Conservation (phyloP, 2,113 vertebrate species). For the Piprites chloris region DNA sequence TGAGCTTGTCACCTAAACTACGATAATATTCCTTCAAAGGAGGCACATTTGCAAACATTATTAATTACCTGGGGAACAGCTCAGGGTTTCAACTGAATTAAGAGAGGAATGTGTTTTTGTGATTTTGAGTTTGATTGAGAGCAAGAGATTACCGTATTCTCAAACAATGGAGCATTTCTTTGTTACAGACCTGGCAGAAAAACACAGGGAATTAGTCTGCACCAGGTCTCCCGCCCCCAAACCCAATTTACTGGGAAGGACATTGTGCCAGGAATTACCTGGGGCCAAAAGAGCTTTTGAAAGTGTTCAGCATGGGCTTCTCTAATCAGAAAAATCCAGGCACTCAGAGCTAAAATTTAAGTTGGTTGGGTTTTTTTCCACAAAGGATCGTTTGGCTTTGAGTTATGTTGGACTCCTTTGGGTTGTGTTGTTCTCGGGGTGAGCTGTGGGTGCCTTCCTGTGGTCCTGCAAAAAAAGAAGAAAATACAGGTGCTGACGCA, state of each 20-base stretch:
- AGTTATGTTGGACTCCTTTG: neutral
- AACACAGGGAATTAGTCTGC: neutral
- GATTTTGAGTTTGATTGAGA: neutral
- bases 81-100: neutral
- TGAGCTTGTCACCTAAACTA: conserved; percentile 11
- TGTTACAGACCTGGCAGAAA: conserved; percentile 11
- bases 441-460: neutral
- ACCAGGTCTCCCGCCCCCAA: neutral
- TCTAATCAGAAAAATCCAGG: neutral
- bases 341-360: neutral
- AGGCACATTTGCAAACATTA: neutral
- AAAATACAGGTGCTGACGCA: neutral
- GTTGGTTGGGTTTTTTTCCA: neutral
- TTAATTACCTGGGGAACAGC: conserved; percentile 6
- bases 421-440: neutral
- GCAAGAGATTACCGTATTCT: neutral
- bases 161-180: neutral
- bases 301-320: neutral
- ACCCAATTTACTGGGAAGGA: conserved; percentile 30
- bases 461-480: neutral
- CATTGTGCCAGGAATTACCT: conserved; percentile 44
- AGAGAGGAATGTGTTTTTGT: neutral
- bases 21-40: conserved; percentile 15
- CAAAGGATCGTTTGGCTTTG: neutral
- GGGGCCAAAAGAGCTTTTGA: conserved; percentile 36